Percentiles rank a stretch among this genome's conserved stretches.
Conservation (phyloP, 2,113 vertebrate species). For the Cyprinodon variegatus region DNA sequence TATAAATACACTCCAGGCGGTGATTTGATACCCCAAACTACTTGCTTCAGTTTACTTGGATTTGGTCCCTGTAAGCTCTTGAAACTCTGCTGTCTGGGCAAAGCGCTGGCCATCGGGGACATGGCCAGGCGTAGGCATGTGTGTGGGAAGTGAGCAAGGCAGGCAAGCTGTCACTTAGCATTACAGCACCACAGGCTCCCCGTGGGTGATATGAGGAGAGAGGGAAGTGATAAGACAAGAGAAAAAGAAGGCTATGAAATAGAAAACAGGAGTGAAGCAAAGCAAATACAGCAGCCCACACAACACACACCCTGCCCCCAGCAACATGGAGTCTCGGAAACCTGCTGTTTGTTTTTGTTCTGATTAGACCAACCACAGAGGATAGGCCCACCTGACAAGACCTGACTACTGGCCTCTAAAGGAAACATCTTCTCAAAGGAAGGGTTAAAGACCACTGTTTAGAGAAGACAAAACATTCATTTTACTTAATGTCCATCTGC, state of each 20-base stretch:
- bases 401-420: slow-evolving; percentile 27
- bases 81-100: slow-evolving; percentile 41
- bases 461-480: slow-evolving; percentile 9
- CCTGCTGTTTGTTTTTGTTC: slow-evolving; percentile 64
- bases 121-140: slow-evolving; percentile 59
- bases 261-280: slow-evolving; percentile 38
- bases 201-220: slow-evolving; percentile 54
- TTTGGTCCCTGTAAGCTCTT: slow-evolving; percentile 34
- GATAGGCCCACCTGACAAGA: slow-evolving; percentile 45
- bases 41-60: slow-evolving; percentile 24
- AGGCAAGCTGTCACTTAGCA: slow-evolving; percentile 73
- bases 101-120: slow-evolving; percentile 46
- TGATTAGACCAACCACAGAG: slow-evolving; percentile 41
- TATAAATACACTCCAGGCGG: slow-evolving; percentile 47
- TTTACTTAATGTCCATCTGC: slow-evolving; percentile 10
- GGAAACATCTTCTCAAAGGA: slow-evolving; percentile 21
- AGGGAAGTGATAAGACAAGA: slow-evolving; percentile 54
- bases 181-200: slow-evolving; percentile 58
- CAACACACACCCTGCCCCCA: slow-evolving; percentile 25
- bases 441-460: slow-evolving; percentile 24
- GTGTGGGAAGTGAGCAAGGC: slow-evolving; percentile 66
- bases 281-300: slow-evolving; percentile 43
- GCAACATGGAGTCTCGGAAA: slow-evolving; percentile 35
- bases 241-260: slow-evolving; percentile 31
- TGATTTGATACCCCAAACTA: slow-evolving; percentile 30